Evolutionary conservation across 2,113 vertebrate genomes (phyloP).

Genomic region (Hirundichthys speculiger): DNA sequence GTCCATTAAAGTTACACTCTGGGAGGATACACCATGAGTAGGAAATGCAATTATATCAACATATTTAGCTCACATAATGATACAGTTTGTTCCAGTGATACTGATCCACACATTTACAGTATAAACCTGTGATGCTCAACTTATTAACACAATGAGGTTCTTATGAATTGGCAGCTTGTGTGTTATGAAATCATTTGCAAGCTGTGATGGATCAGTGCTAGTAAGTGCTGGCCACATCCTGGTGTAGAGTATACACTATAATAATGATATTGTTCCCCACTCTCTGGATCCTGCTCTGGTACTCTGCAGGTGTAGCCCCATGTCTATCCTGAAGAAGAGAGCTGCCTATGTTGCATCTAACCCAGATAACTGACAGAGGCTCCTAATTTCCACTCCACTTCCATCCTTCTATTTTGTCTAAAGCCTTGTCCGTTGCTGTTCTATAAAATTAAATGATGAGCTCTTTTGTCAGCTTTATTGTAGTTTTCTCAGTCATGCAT

Average conservation of each 20-base stretch:
- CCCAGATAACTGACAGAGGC: slow-evolving; percentile 5
- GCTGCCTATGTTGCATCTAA: background rate
- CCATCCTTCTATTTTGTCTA: slow-evolving; percentile 1
- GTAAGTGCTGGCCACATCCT: background rate
- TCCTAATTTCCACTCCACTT: slow-evolving; percentile 12
- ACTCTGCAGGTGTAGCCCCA: background rate
- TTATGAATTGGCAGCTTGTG: slow-evolving; percentile 31
- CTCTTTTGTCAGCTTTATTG: slow-evolving; percentile 43
- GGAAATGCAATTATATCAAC: slow-evolving; percentile 30
- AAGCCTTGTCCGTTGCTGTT: slow-evolving; percentile 1
- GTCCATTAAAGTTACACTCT: slow-evolving; percentile 1
- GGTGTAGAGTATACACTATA: background rate
- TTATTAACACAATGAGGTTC: slow-evolving; percentile 22
- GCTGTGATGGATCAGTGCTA: too few species aligned
- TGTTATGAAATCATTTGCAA: slow-evolving; percentile 43
- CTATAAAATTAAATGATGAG: slow-evolving; percentile 43
- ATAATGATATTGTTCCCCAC: too few species aligned
- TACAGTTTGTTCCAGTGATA: slow-evolving; percentile 18
- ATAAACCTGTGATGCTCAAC: slow-evolving; percentile 17
- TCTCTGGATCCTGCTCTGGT: background rate
- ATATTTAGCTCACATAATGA: slow-evolving; percentile 18
- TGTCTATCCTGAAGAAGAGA: too few species aligned
- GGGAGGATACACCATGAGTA: slow-evolving; percentile 19
- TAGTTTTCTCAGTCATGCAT: slow-evolving; percentile 38
- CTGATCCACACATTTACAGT: slow-evolving; percentile 11